Base-by-base conservation (phyloP, 1,140 invertebrate genomes). In the Cecropterus lyciades region DNA sequence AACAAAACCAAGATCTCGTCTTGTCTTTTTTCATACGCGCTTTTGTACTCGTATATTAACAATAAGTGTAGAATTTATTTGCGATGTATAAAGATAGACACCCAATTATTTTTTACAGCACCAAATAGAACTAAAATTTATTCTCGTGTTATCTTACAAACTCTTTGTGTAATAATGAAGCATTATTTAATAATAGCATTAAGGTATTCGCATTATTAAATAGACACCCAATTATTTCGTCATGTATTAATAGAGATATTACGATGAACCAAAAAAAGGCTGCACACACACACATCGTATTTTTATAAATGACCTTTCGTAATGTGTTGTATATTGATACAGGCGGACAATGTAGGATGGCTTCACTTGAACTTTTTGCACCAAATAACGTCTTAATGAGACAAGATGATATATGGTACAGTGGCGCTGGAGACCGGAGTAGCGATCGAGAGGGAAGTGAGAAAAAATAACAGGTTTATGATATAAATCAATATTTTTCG, bases 321-420 rank as follows among this genome's bases (percentile, higher is more conserved):
- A 60, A 49, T 49, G 20, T 14, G 27, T 37, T 59, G 56, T 59
- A 59, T 48, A 59, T 13, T 49, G 45, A 48, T 60, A 33, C 46
- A 16, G 16, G 15, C 43, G 27, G 16, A 49, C 57, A 60, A 60
- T 33, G 30, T 60, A 60, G 11, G 45, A 49, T 14, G 57, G 11
- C 13, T 33, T 49, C 16, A 49, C 15, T 46, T 60, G 57, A 37
- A 49, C 30, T 65, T 68, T 65, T 68, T 68, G 33, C 4, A 15
- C 24, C 48, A 63, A 72, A 67, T 57, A 77, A 74, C 42, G 71
- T 76, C 73, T 73, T 80, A 82, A 82, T 82, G 77, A 82, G 77
- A 79, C 77, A 74, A 56, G 14, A 75, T 78, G 70, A 80, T 66
- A 60, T 62, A 78, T 53, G 60, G 55, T 49, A 49, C 46, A 42